Base-by-base conservation (phyloP, 2,113 vertebrate species). In the Saimiri boliviensis region DNA sequence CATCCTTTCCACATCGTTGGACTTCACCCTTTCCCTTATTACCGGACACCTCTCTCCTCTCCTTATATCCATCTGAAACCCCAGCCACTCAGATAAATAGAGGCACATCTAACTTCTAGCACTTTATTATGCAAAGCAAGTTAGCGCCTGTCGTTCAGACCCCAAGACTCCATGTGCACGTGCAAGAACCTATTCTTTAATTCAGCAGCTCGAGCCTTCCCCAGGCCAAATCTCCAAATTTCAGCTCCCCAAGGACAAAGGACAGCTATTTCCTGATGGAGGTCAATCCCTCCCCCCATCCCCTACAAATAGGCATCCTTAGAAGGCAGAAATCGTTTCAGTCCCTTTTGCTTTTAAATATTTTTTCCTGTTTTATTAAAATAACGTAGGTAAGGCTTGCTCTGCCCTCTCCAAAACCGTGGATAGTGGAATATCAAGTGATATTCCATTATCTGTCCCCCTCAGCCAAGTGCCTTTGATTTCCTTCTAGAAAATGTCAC, bases 131-230 rank as follows among this genome's bases (percentile, higher is more conserved):
- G 3, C 6, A 25, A 40, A 92, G 20, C 27, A 10, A 37, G 5
- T 47, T 13, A 19, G 40, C 5, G 0, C 32, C 23, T 73, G 6
- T 19, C 35, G 8, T n/a, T 27, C n/a, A 1, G 21, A 49, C 52
- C 60, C 8, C 10, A 47, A 35, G 71, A 13, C 37, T n/a, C 13
- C 32, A 3, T 14, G 4, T 6, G 30, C 40, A 9, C 1, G 10
- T 1, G 0, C 8, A 40, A 3, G 9, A 6, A 37, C 17, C 1
- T 35, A 9, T 35, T 49, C 45, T 20, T 49, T 7, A 49, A 8
- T 32, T 35, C 27, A 11, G 74, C 11, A n/a, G 45, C 23, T 10
- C 0, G 0, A 13, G 42, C 37, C 35, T 1, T 42, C 14, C 0
- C 16, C 11, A 47, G 21, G 19, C 27, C 23, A 14, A 1, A 8